Conservation (phyloP, 2,888 invertebrate species). For the Cantharis flavilabris region DNA sequence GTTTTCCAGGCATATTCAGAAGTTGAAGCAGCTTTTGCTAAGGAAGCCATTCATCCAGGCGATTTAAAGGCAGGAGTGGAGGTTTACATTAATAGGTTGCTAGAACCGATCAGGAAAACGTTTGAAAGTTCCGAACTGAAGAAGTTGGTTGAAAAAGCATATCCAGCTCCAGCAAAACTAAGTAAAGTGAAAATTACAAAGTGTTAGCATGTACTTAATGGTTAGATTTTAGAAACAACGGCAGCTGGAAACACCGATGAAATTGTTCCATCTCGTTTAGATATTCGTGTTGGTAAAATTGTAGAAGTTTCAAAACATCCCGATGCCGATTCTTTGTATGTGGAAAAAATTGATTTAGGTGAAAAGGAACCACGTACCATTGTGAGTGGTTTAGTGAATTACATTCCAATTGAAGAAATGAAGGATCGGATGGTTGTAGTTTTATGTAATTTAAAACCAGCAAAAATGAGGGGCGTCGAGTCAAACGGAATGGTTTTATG, state of each 20-base stretch:
- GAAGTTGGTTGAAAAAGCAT: slow-evolving; percentile 79
- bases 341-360: slow-evolving; percentile 92
- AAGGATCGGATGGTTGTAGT: slow-evolving; percentile 88
- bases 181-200: slow-evolving; percentile 47
- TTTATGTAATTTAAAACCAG: slow-evolving; percentile 94
- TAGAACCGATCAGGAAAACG: slow-evolving; percentile 86
- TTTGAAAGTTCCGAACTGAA: slow-evolving; percentile 82
- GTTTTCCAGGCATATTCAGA: slow-evolving; percentile 73
- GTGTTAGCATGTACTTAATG: neutral
- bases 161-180: slow-evolving; percentile 75
- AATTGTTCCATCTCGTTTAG: slow-evolving; percentile 74
- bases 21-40: slow-evolving; percentile 81
- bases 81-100: slow-evolving; percentile 79
- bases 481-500: slow-evolving; percentile 95
- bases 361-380: slow-evolving; percentile 71
- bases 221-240: slow-evolving; percentile 38
- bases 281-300: slow-evolving; percentile 87
- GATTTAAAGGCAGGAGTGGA: slow-evolving; percentile 90
- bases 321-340: slow-evolving; percentile 89
- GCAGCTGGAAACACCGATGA: slow-evolving; percentile 61
- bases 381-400: slow-evolving; percentile 91
- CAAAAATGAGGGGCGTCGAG: slow-evolving; percentile 91
- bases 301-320: slow-evolving; percentile 84
- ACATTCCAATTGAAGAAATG: slow-evolving; percentile 89
- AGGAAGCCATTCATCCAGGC: slow-evolving; percentile 86